These are phyloP conservation scores for Glaucopsyche alexis DNA, from an alignment of 2,888 invertebrate genomes.

Conservation along the genomic window DNA sequence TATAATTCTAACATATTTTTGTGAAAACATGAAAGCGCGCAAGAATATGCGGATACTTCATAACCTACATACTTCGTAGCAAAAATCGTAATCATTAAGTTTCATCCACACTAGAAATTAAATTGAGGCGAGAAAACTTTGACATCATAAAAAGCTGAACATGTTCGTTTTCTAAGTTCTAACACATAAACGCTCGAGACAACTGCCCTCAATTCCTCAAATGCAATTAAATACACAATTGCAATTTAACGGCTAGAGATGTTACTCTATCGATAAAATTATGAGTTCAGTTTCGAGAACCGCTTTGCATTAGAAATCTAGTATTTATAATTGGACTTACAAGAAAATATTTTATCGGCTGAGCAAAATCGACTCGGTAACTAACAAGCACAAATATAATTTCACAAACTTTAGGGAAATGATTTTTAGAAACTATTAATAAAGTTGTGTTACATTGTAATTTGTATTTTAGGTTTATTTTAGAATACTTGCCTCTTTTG, in stretches of 20 bases:
- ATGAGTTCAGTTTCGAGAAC: constrained; percentile 24
- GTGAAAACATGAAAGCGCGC: constrained; percentile 2
- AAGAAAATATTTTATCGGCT: constrained; percentile 25
- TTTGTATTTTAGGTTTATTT: background rate
- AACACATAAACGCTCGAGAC: constrained; percentile 25
- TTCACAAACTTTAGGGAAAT: background rate
- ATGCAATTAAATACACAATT: constrained; percentile 32
- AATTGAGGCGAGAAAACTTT: constrained; percentile 15
- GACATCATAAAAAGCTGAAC: constrained; percentile 26
- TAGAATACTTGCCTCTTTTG: too few relatives aligned
- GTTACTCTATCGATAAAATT: constrained; percentile 30
- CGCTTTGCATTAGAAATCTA: constrained; percentile 1
- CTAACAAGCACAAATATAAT: background rate
- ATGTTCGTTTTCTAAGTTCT: constrained; percentile 24
- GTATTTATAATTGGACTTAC: constrained; percentile 25
- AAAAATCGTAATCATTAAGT: background rate
- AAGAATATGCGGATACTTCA: background rate
- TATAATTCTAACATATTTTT: background rate
- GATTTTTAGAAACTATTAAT: background rate
- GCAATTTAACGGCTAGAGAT: constrained; percentile 30
- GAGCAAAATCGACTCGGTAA: background rate
- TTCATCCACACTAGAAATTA: constrained; percentile 6
- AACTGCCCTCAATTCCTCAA: constrained; percentile 29
- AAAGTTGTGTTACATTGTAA: background rate
- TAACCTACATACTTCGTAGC: background rate